Conservation (phyloP, 2,888 invertebrate genomes). For the Temnothorax rugatulus region DNA sequence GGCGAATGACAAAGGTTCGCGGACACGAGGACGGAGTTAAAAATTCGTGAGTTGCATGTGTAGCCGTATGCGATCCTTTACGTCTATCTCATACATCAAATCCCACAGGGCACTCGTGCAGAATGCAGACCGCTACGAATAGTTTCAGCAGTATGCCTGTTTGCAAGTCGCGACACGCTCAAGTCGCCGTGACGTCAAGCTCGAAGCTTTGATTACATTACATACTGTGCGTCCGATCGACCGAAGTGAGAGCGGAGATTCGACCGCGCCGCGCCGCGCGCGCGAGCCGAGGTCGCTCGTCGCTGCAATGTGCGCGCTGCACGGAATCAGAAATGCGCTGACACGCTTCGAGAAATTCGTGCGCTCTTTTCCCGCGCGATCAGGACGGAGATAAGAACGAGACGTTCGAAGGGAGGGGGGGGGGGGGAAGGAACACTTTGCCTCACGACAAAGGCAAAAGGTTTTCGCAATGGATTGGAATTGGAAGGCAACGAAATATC, state of each 20-base stretch:
- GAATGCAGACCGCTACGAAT: constrained; percentile 42
- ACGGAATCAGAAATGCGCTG: not conserved
- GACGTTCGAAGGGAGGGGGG: no score
- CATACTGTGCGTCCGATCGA: constrained; percentile 31
- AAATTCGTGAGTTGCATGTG: constrained; percentile 14
- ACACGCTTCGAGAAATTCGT: not conserved
- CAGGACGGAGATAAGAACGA: not conserved
- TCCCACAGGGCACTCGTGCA: constrained; percentile 27
- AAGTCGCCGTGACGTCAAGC: constrained; percentile 41
- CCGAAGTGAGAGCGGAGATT: constrained; percentile 30
- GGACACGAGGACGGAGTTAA: not conserved
- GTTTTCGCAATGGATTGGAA: constrained; percentile 31
- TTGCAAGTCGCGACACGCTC: constrained; percentile 57
- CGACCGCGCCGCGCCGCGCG: not conserved
- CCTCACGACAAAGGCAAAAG: not conserved
- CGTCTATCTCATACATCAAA: constrained; percentile 35
- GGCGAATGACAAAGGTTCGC: not conserved
- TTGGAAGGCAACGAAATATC: constrained; percentile 39
- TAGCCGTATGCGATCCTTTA: constrained; percentile 25
- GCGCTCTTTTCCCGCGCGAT: not conserved
- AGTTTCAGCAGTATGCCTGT: constrained; percentile 48
- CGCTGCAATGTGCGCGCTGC: not conserved
- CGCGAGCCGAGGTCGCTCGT: not conserved
- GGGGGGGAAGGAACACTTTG: not conserved
- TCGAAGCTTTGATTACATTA: constrained; percentile 43